Percentiles rank a stretch among this genome's conserved stretches.
phyloP scores from a whole-genome alignment of 92 coral and sea anemone species.

The Porites cylindrica region DNA sequence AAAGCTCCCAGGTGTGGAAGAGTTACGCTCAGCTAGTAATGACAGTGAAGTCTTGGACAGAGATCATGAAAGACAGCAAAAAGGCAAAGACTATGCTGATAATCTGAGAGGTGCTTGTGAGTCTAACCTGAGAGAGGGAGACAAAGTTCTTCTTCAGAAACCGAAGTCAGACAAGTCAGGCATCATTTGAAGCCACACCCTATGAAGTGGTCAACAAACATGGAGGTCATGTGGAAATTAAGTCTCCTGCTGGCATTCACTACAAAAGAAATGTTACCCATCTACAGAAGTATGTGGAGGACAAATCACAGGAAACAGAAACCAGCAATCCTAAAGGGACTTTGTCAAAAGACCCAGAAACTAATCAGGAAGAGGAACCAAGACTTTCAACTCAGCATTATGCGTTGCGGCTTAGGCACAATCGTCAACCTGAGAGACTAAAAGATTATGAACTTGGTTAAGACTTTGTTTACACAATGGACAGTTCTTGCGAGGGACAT shows the following conservation, averaged over 20 bases:
- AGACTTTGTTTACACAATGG: not conserved
- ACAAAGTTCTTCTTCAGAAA: conserved; percentile 30
- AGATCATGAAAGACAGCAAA: conserved; percentile 26
- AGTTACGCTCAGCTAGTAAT: not conserved
- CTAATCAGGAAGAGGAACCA: not conserved
- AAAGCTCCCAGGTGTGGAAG: not conserved
- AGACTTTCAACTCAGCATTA: not conserved
- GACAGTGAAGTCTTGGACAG: conserved; percentile 23
- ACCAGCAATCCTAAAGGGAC: not conserved
- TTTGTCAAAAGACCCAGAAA: not conserved
- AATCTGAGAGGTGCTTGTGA: conserved; percentile 8
- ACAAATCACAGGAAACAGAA: not conserved
- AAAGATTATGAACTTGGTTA: conserved; percentile 4
- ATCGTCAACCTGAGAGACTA: not conserved
- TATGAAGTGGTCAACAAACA: conserved; percentile 13
- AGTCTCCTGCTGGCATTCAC: not conserved
- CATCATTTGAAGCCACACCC: conserved; percentile 24
- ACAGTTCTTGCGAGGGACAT: too few species aligned
- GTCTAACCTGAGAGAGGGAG: conserved; percentile 15
- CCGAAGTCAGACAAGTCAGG: conserved; percentile 8
- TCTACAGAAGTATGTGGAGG: not conserved
- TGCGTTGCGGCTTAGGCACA: not conserved
- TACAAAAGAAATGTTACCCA: not conserved
- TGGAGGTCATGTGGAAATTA: conserved; percentile 7
- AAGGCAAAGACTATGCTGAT: conserved; percentile 41